Percentiles rank a stretch among this genome's conserved stretches.
Conservation (phyloP, 2,797 vertebrate species). For the Carcharodon carcharias region DNA sequence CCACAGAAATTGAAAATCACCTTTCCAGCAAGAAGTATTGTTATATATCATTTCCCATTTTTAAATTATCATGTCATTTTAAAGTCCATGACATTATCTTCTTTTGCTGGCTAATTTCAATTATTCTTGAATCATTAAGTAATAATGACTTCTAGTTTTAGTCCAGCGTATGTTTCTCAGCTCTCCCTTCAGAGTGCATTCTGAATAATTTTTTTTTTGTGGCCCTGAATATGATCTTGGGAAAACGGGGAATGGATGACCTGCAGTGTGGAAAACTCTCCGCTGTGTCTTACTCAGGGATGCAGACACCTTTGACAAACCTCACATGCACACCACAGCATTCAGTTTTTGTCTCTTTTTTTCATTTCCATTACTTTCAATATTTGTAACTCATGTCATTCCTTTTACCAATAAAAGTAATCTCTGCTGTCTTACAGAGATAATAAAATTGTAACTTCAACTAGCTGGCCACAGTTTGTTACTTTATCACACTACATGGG, state of each 20-base stretch:
- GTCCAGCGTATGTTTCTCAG: not conserved
- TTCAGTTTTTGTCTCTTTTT: not conserved
- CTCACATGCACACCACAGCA: not conserved
- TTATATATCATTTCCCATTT: not conserved
- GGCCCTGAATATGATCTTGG: slow-evolving; percentile 19
- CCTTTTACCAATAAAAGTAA: slow-evolving; percentile 36
- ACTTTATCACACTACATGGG: not conserved
- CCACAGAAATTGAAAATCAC: slow-evolving; percentile 18
- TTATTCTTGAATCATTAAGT: not conserved
- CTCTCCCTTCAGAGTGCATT: not conserved
- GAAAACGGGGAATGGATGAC: not conserved
- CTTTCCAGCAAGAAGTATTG: not conserved
- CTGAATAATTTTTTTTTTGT: not conserved
- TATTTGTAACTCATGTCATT: slow-evolving; percentile 34
- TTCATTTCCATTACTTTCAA: slow-evolving; percentile 22
- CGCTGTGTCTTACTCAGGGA: slow-evolving; percentile 31
- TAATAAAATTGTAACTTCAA: slow-evolving; percentile 20
- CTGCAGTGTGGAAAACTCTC: not conserved
- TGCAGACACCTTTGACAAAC: slow-evolving; percentile 13
- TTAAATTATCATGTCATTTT: not conserved
- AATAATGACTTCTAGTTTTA: slow-evolving; percentile 10
- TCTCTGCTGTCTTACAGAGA: slow-evolving; percentile 26
- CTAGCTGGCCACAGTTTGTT: not conserved
- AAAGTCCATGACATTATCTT: not conserved
- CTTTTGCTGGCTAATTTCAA: not conserved